A percentile compares a stretch with the other conserved stretches of the same genome.
Evolutionary conservation across 2,888 invertebrate genomes (phyloP).

Genomic region (Argyresthia albistria): DNA sequence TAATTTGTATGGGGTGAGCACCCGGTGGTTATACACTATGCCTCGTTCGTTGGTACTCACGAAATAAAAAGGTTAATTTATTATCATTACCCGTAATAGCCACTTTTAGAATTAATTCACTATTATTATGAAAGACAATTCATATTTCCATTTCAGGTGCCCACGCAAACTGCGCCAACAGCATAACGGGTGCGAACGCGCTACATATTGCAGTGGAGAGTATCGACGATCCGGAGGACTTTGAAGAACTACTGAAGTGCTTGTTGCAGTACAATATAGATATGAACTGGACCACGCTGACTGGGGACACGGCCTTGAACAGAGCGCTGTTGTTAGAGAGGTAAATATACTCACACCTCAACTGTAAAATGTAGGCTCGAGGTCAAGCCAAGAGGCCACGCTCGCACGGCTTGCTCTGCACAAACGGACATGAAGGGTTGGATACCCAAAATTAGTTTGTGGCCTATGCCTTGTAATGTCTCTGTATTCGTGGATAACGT

Average conservation of each 20-base stretch:
- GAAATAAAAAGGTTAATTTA: too few relatives aligned
- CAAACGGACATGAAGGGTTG: too few relatives aligned
- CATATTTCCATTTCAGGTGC: slow-evolving; percentile 40
- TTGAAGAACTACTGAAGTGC: slow-evolving; percentile 63
- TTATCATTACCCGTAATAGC: too few relatives aligned
- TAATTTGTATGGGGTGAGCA: too few relatives aligned
- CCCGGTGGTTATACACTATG: too few relatives aligned
- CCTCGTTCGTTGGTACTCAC: too few relatives aligned
- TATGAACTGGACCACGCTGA: slow-evolving; percentile 51
- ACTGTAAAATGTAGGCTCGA: too few relatives aligned
- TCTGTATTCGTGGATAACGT: too few relatives aligned
- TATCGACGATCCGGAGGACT: slow-evolving; percentile 55
- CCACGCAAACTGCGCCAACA: slow-evolving; percentile 63
- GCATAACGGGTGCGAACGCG: slow-evolving; percentile 66
- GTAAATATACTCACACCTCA: slow-evolving; percentile 21
- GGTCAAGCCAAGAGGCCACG: too few relatives aligned
- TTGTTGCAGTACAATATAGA: slow-evolving; percentile 55
- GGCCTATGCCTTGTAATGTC: too few relatives aligned
- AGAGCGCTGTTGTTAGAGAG: slow-evolving; percentile 62
- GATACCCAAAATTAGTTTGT: too few relatives aligned
- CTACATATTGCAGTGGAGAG: slow-evolving; percentile 76
- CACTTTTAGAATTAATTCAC: not conserved
- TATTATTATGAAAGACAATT: not conserved
- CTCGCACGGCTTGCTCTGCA: slow-evolving; percentile 12
- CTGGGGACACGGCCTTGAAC: slow-evolving; percentile 67